These are phyloP conservation scores for Campoletis raptor DNA, from an alignment of 2,888 invertebrate genomes.

Conservation along the genomic window DNA sequence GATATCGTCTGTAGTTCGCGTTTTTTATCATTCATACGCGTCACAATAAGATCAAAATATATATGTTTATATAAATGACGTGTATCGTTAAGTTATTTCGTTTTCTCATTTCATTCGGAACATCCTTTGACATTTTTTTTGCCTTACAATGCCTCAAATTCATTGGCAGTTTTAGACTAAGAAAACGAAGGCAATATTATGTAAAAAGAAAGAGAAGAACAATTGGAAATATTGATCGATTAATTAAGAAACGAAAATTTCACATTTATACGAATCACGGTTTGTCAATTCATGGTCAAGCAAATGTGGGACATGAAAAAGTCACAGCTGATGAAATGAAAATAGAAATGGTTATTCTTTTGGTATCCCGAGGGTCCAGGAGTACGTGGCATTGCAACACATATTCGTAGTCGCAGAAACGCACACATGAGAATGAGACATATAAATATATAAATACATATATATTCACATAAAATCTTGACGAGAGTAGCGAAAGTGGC, in stretches of 20 bases:
- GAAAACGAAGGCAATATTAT: background rate
- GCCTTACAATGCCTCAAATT: background rate
- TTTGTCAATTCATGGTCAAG: background rate
- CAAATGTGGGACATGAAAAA: background rate
- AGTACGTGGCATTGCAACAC: background rate
- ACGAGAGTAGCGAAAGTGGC: constrained; percentile 48
- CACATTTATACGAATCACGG: background rate
- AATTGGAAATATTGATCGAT: background rate
- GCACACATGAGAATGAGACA: background rate
- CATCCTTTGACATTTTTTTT: background rate
- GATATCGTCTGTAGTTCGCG: background rate
- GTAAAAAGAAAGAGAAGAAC: background rate
- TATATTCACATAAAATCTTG: constrained; percentile 17
- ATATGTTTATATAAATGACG: background rate
- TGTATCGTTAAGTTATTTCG: background rate
- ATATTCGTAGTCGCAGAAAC: background rate
- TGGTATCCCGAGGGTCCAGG: constrained; percentile 12
- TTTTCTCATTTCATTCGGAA: background rate
- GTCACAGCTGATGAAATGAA: constrained; percentile 1
- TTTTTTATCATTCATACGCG: constrained; percentile 1
- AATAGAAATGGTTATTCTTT: background rate
- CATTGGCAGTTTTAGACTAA: background rate
- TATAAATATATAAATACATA: constrained; percentile 7
- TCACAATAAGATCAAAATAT: background rate
- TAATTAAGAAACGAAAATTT: background rate